Conservation (phyloP, 2,888 invertebrate genomes). For the Laothoe populi region DNA sequence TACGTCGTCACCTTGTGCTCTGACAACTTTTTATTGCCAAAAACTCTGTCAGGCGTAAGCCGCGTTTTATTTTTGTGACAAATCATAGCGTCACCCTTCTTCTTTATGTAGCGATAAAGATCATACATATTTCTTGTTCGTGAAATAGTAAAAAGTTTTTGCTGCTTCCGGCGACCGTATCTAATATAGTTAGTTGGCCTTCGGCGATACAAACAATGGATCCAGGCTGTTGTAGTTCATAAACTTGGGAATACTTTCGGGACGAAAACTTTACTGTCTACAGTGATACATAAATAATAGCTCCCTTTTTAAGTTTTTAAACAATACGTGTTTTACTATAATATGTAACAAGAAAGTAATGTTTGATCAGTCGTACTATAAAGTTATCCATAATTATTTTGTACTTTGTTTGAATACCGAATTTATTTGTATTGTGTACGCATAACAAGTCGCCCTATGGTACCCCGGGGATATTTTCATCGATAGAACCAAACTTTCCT, state of each 20-base stretch:
- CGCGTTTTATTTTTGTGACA: slow-evolving; percentile 17
- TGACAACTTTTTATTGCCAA: slow-evolving; percentile 13
- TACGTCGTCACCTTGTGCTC: background rate
- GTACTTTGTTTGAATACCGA: slow-evolving; percentile 41
- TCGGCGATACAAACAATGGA: slow-evolving; percentile 64
- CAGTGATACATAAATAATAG: slow-evolving; percentile 43
- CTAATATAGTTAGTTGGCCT: slow-evolving; percentile 43
- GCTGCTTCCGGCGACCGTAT: slow-evolving; percentile 53
- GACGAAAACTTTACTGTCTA: slow-evolving; percentile 40
- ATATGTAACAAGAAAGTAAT: slow-evolving; percentile 1
- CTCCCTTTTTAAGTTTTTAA: background rate
- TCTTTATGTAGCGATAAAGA: slow-evolving; percentile 57
- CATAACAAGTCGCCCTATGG: slow-evolving; percentile 36
- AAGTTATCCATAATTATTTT: slow-evolving; percentile 24
- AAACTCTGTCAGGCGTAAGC: background rate
- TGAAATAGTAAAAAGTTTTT: slow-evolving; percentile 63
- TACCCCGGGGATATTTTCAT: slow-evolving; percentile 41
- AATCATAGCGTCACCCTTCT: slow-evolving; percentile 13
- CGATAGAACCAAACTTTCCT: slow-evolving; percentile 37
- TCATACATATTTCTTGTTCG: slow-evolving; percentile 51
- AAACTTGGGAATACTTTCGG: slow-evolving; percentile 63
- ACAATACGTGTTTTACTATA: background rate
- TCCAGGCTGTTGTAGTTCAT: slow-evolving; percentile 61
- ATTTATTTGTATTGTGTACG: slow-evolving; percentile 44
- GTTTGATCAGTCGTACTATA: slow-evolving; percentile 1